Base-by-base conservation (phyloP, 2,113 vertebrate genomes). In the Odocoileus virginianus region DNA sequence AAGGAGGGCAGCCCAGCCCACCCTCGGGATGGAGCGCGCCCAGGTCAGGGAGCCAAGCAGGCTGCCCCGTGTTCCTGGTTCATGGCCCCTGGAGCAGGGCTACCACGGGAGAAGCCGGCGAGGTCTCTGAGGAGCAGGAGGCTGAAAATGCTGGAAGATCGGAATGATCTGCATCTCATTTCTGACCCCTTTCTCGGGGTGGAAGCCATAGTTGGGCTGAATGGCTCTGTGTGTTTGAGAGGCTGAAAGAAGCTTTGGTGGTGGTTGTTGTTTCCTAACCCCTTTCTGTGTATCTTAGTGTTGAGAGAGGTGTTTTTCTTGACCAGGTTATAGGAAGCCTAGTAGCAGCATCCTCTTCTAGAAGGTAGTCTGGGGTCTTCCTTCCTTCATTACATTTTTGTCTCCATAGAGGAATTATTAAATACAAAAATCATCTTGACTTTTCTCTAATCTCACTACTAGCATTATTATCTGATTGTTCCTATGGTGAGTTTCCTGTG, bases 21-120 rank as follows among this genome's bases (percentile, higher is more conserved):
- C 16, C 4, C 25, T 45, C 2, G 25, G 83, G 45, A 8, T 4
- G 8, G 50, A 33, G 50, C 8, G 3, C n/a, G 14, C 13, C n/a
- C 25, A 27, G 36, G 0, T 40, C 28, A 15, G 60, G 82, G 28
- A 78, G 54, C 54, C 2, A 2, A 2, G 40, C 3, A 8, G 3
- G 33, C 3, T 1, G 8, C 3, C 17, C 3, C 0, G 12, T 30
- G 57, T 17, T 45, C 30, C 25, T 7, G 9, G 47, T 16, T 21
- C 21, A 2, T 5, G n/a, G 12, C 43, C 15, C n/a, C 71, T 16
- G n/a, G 28, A 21, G 27, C 87, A 54, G 12, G 47, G 87, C 12
- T 7, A 33, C n/a, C 52, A 2, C 36, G 0, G 50, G n/a, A 90
- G 21, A 58, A 71, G 67, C 12, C 57, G 8, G 27, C 21, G 25